Evolutionary conservation across 1,140 invertebrate species (phyloP).

Genomic region (Drosophila nebulosa): DNA sequence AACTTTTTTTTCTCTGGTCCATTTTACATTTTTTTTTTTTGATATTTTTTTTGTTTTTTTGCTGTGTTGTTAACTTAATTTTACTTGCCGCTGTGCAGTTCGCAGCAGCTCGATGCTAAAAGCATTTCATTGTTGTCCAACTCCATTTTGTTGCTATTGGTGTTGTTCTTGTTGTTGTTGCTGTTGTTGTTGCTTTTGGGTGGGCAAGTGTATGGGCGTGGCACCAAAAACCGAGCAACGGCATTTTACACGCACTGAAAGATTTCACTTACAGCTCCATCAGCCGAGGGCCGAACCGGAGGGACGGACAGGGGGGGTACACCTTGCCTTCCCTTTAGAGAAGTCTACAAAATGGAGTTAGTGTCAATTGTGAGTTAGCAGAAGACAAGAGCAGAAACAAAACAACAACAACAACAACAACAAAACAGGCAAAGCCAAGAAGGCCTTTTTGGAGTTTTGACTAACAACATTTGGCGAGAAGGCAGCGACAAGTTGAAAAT

Average conservation of each 20-base stretch:
- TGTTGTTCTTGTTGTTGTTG: slow-evolving; percentile 26
- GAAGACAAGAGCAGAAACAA: neutral
- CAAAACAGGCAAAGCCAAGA: neutral
- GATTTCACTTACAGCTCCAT: slow-evolving; percentile 45
- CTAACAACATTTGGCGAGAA: neutral
- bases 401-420: neutral
- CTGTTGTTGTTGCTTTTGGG: slow-evolving; percentile 4
- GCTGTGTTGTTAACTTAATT: slow-evolving; percentile 61
- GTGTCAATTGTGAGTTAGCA: slow-evolving; percentile 12
- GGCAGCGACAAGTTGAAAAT: neutral
- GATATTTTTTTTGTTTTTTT: neutral
- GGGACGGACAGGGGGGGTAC: neutral
- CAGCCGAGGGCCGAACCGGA: neutral
- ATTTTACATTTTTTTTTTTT: neutral
- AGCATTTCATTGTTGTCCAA: slow-evolving; percentile 67
- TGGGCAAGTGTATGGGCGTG: slow-evolving; percentile 41
- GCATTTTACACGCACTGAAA: slow-evolving; percentile 58
- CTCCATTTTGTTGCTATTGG: slow-evolving; percentile 17
- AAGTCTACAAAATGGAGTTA: slow-evolving; percentile 8
- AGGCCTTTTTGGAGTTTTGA: neutral
- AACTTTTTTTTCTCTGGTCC: slow-evolving; percentile 36
- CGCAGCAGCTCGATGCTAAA: slow-evolving; percentile 41
- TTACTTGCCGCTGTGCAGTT: slow-evolving; percentile 32
- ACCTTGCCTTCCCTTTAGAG: neutral
- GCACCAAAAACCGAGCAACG: slow-evolving; percentile 53